A percentile compares a stretch with the other conserved stretches of the same genome.
Conservation (phyloP, 1,140 invertebrate genomes). For the Eriosoma lanigerum region DNA sequence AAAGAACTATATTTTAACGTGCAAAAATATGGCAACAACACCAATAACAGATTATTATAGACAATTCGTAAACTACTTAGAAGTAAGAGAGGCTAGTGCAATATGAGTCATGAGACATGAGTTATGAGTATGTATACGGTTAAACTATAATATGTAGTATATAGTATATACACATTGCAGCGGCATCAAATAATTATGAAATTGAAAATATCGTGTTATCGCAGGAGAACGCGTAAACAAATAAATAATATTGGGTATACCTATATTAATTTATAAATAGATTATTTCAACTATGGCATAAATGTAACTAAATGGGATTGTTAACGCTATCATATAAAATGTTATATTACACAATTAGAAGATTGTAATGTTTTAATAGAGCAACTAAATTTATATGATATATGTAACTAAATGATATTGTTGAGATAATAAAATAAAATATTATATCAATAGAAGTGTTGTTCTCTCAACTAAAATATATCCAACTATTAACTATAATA, state of each 20-base stretch:
- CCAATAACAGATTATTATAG: background rate
- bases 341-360: background rate
- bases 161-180: background rate
- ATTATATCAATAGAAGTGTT: conserved; percentile 9
- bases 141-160: background rate
- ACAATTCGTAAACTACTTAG: background rate
- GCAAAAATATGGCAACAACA: background rate
- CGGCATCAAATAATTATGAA: background rate
- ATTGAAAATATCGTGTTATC: background rate
- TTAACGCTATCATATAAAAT: background rate
- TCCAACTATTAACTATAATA: conserved; percentile 12
- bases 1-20: background rate
- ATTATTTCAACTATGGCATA: background rate
- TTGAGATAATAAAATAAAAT: conserved; percentile 12
- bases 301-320: conserved; percentile 1
- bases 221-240: background rate
- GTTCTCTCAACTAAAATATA: conserved; percentile 5
- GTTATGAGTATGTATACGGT: background rate
- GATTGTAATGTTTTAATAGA: background rate
- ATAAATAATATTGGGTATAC: background rate
- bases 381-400: conserved; percentile 12
- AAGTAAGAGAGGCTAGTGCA: background rate
- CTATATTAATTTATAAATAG: background rate
- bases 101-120: background rate
- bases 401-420: conserved; percentile 1